Evolutionary conservation across 2,113 vertebrate species (phyloP).

Genomic region (Meles meles): DNA sequence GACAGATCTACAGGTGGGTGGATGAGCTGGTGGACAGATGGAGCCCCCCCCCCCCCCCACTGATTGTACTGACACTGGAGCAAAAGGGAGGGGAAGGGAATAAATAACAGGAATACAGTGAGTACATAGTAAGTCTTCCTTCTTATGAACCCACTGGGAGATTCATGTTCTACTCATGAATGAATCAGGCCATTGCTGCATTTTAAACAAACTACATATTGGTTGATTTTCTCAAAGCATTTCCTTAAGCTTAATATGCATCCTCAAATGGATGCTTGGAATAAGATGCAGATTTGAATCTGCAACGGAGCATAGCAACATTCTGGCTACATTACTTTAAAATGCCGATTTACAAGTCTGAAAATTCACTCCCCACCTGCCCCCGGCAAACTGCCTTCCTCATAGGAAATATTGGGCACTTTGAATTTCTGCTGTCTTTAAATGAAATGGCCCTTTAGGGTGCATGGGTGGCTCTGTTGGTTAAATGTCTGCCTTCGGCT

Average conservation of each 20-base stretch:
- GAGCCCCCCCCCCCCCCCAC: background rate
- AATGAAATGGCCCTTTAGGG: background rate
- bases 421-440: background rate
- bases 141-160: background rate
- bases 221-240: background rate
- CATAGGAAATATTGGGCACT: background rate
- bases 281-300: background rate
- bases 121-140: background rate
- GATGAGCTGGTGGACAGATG: background rate
- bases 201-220: background rate
- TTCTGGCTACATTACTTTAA: background rate
- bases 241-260: slow-evolving; percentile 10
- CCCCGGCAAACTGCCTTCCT: background rate
- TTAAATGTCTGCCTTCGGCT: too few species aligned
- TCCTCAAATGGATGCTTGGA: slow-evolving; percentile 11
- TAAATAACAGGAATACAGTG: background rate
- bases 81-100: background rate
- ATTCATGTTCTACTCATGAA: background rate
- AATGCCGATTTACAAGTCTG: slow-evolving; percentile 7
- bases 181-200: background rate
- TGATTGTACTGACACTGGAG: background rate
- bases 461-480: too few species aligned
- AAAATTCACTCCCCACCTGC: background rate
- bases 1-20: background rate
- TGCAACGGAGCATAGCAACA: background rate